A percentile compares a stretch with the other conserved stretches of the same genome.
These are phyloP conservation scores for Myotis davidii DNA, from an alignment of 2,113 vertebrate species.

Conservation along the genomic window DNA sequence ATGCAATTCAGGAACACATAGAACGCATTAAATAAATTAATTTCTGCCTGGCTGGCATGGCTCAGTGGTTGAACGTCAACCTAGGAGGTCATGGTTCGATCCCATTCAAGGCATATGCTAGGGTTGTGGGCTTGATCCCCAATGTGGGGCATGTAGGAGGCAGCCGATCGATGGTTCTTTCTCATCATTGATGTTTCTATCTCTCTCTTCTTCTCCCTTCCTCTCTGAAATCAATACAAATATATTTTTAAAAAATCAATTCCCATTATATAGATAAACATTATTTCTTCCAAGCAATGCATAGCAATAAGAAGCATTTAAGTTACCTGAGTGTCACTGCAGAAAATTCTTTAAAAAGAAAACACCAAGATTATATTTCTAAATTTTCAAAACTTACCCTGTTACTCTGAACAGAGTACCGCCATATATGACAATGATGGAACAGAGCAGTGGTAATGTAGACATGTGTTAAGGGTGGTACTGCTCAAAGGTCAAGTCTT, in stretches of 20 bases:
- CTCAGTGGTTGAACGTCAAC: too few species aligned
- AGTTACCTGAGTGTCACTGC: background rate
- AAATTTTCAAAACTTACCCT: background rate
- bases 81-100: too few species aligned
- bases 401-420: background rate
- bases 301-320: conserved; percentile 41
- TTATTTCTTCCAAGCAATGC: conserved; percentile 37
- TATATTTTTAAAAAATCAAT: background rate
- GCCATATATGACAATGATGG: background rate
- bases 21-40: conserved; percentile 25
- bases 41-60: too few species aligned
- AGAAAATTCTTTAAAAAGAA: conserved; percentile 26
- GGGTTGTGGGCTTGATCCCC: too few species aligned
- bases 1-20: conserved; percentile 31
- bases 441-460: background rate
- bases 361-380: conserved; percentile 19
- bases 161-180: too few species aligned
- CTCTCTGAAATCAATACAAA: too few species aligned
- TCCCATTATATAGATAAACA: background rate
- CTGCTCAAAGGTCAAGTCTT: background rate
- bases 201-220: too few species aligned
- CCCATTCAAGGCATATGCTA: too few species aligned
- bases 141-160: too few species aligned
- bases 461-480: background rate
- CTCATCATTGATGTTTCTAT: too few species aligned